Evolutionary conservation across 1,140 invertebrate genomes (phyloP), one percentile per base, ranked within the genome.

Genomic region (Procambarus clarkii): DNA sequence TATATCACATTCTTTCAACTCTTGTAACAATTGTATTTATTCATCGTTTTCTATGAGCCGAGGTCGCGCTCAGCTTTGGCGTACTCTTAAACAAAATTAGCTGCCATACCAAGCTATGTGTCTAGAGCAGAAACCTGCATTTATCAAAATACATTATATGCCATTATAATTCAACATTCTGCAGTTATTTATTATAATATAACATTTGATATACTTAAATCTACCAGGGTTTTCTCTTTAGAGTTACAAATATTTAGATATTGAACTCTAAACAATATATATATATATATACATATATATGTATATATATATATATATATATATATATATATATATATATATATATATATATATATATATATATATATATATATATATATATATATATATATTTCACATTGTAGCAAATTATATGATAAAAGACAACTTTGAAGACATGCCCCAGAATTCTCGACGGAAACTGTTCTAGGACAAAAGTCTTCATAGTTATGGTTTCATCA

Each of bases 71-170:
- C 9, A 0, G 5, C 21, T 9, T 44, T 3, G 9, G 2, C 76
- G 5, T 24, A 18, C 3, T n/a, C 76, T 46, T 77, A 80, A 34
- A 24, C 3, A 82, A n/a, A 34, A 60, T 82, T 58, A 82, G 80
- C 50, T 82, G 50, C 80, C 58, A 15, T 44, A 45, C 45, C 58
- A 69, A 64, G 34, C 13, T 83, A 11, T 34, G 34, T 45, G 24
- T 45, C 81, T 69, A 83, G 45, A 34, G 15, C 24, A 69, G 7
- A 64, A 45, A 69, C 21, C 34, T 24, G 15, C 45, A 3, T 60
- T 82, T 82, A 82, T 60, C 50, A 82, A 60, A 82, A 80, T 80
- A 80, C 78, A 80, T 11, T 82, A 60, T 82, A 64, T 64, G 3
- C 60, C 60, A 18, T 21, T 3, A 64, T 64, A 64, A 3, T 9